These are phyloP conservation scores for Bruchidius siliquastri DNA, from an alignment of 2,888 invertebrate species.

Conservation along the genomic window DNA sequence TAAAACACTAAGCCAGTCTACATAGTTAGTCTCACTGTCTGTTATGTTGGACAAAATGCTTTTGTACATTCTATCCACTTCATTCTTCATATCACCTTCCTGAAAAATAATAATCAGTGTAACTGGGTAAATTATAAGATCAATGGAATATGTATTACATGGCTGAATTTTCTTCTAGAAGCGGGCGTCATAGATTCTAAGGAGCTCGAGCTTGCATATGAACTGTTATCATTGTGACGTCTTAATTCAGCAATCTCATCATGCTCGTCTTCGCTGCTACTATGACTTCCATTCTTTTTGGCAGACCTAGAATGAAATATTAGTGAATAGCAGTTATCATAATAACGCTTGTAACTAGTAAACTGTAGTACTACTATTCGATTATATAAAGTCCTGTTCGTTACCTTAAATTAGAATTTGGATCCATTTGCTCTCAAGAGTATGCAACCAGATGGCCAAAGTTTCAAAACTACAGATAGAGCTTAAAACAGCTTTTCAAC, in stretches of 20 bases:
- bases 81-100: conserved; percentile 49
- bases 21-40: conserved; percentile 86
- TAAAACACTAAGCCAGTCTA: conserved; percentile 84
- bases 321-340: no score
- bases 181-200: conserved; percentile 52
- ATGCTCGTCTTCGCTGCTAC: conserved; percentile 39
- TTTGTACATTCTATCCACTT: conserved; percentile 81
- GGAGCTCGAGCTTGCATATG: conserved; percentile 48
- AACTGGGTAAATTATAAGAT: background rate
- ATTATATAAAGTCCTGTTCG: no score
- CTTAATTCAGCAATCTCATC: conserved; percentile 49
- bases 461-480: no score
- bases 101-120: conserved; percentile 12
- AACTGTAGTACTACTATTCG: no score
- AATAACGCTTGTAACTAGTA: no score
- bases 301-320: conserved; percentile 25
- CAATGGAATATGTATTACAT: conserved; percentile 21
- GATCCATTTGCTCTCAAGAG: no score
- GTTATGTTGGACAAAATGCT: conserved; percentile 86
- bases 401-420: no score
- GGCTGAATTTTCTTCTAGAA: conserved; percentile 42
- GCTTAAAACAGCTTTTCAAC: no score
- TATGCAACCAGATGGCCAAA: no score
- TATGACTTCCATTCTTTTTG: conserved; percentile 35
- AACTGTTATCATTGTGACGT: conserved; percentile 43